Evolutionary conservation across 2,113 vertebrate genomes (phyloP).

Genomic region (Solea senegalensis): DNA sequence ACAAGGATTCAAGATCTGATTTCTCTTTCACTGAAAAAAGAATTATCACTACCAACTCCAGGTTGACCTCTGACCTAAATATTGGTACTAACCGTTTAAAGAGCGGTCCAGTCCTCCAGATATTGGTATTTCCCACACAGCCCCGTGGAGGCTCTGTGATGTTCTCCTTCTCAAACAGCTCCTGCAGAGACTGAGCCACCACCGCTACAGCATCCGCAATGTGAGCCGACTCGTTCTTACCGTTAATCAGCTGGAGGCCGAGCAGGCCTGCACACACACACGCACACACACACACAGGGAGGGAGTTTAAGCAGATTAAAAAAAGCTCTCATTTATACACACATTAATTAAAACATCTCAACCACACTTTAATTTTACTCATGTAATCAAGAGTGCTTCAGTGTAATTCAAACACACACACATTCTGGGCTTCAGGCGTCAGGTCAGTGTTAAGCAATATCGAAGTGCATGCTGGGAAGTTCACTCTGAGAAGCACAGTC

Average conservation of each 20-base stretch:
- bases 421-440: constrained; percentile 56
- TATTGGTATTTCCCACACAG: constrained; percentile 98
- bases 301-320: constrained; percentile 22
- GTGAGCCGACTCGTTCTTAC: constrained; percentile 97
- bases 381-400: constrained; percentile 33
- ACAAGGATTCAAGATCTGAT: not conserved
- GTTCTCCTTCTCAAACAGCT: constrained; percentile 98
- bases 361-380: constrained; percentile 31
- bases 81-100: constrained; percentile 89
- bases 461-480: constrained; percentile 71
- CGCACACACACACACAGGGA: constrained; percentile 6
- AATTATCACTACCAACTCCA: not conserved
- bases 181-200: constrained; percentile 94
- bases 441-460: constrained; percentile 47
- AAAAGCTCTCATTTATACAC: constrained; percentile 33
- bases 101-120: constrained; percentile 97
- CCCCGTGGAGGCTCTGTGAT: constrained; percentile 95
- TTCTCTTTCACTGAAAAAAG: not conserved
- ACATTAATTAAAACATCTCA: constrained; percentile 37
- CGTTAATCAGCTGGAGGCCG: constrained; percentile 95
- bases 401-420: constrained; percentile 47
- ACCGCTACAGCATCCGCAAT: constrained; percentile 93
- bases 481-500: constrained; percentile 59
- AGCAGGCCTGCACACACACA: constrained; percentile 87
- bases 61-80: constrained; percentile 11